Conservation (phyloP, 2,888 invertebrate genomes). For the Seira ritae region DNA sequence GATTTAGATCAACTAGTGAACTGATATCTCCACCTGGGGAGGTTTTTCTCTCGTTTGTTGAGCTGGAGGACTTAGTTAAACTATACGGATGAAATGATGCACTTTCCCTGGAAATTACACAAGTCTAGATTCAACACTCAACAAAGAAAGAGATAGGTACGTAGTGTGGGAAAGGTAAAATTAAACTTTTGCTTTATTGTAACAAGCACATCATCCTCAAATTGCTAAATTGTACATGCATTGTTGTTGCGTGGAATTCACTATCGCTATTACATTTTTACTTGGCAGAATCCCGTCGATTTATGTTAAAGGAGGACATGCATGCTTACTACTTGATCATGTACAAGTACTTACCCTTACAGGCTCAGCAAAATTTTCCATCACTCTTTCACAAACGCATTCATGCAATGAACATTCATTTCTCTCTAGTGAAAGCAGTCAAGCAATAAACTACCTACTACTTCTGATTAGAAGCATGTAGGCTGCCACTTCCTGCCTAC, state of each 20-base stretch:
- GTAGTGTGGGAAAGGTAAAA: no score
- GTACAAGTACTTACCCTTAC: background rate
- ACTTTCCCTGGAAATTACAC: background rate
- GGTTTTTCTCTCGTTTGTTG: no score
- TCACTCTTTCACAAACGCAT: constrained; percentile 1
- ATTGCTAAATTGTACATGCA: background rate
- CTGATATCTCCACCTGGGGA: no score
- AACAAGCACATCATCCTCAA: background rate
- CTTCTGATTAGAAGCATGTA: background rate
- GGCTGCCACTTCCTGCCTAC: constrained; percentile 6
- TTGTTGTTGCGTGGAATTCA: background rate
- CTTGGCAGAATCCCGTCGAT: background rate
- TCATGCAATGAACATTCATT: constrained; percentile 17
- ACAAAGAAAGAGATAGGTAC: no score
- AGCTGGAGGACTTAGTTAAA: background rate
- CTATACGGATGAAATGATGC: constrained; percentile 5
- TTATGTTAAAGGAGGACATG: background rate
- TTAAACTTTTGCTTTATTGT: no score
- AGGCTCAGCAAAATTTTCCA: background rate
- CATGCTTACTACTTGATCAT: background rate
- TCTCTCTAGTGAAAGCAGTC: constrained; percentile 6
- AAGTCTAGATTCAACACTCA: background rate
- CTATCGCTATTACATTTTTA: no score
- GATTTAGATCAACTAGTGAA: no score
- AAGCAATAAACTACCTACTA: constrained; percentile 19